Evolutionary conservation across 2,797 vertebrate species (phyloP), one percentile per base, ranked within the genome.

Genomic region (Sphenodon punctatus): DNA sequence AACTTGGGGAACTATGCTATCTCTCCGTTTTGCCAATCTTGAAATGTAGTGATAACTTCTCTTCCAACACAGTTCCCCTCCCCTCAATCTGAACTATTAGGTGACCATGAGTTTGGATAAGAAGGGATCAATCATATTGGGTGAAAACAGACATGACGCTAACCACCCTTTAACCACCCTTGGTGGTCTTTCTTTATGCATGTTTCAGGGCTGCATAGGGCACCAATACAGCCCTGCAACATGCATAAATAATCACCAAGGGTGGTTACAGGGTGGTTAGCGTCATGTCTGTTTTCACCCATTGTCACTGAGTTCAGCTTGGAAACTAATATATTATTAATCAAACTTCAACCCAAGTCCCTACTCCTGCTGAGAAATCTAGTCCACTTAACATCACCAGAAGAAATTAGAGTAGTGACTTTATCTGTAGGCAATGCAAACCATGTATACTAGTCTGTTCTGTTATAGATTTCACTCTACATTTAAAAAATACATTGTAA

Each of bases 331-430:
- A 73, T 43, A 3, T 6, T 70, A 46, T 30, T 19, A 67, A 74
- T 45, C 25, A 73, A 80, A 72, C 90, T 76, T 80, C 79, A 83
- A 78, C 53, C 20, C 48, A 46, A 42, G 49, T n/a, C n/a, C 27
- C 7, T 3, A 38, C 60, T 72, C 56, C 38, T 15, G 71, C 74
- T 15, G 66, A 74, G 74, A 61, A 67, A 9, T 20, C 34, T 16
- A 66, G 46, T 38, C 75, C 78, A 83, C 85, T 82, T 82, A 86
- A 38, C 67, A 78, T 78, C 15, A 66, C 2, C n/a, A 80, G 73
- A 80, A 85, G n/a, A n/a, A n/a, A 84, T 74, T 10, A 71, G 56
- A 81, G 55, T 45, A 15, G 49, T 87, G 36, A 64, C 42, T 27
- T 39, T 48, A 77, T 10, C 20, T 0, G 25, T 30, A 22, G 75